Evolutionary conservation across 2,113 vertebrate species (phyloP).

Genomic region (Uria aalge): DNA sequence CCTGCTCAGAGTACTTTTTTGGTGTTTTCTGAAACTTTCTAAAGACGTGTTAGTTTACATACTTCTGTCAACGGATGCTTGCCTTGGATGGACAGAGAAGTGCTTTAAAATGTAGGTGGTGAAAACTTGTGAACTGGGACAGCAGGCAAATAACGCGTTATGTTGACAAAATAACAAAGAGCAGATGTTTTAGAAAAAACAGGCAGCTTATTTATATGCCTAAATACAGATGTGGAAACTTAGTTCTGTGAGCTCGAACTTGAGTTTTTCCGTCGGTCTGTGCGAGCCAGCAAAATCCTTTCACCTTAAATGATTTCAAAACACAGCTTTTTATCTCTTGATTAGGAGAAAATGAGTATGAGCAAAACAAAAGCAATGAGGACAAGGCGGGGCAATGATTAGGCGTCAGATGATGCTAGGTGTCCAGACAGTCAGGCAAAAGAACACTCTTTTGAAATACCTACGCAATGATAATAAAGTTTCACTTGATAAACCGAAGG

Average conservation of each 20-base stretch:
- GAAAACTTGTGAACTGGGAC: not conserved
- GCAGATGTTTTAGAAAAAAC: not conserved
- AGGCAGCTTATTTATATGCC: not conserved
- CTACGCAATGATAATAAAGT: not conserved
- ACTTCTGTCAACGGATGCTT: not conserved
- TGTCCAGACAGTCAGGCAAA: not conserved
- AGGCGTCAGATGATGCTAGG: not conserved
- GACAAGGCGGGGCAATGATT: not conserved
- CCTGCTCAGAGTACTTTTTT: not conserved
- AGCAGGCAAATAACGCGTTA: not conserved
- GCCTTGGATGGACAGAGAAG: not conserved
- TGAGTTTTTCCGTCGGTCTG: not conserved
- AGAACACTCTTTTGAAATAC: not conserved
- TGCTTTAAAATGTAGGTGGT: not conserved
- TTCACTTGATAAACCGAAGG: not conserved
- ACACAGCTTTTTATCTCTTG: not conserved
- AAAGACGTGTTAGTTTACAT: not conserved
- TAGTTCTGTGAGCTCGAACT: not conserved
- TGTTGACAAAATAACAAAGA: not conserved
- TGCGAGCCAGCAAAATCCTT: not conserved
- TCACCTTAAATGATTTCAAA: not conserved
- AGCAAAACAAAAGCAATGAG: constrained; percentile 6
- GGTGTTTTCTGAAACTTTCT: not conserved
- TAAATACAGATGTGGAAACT: not conserved
- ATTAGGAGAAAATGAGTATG: not conserved